phyloP scores from a whole-genome alignment of 1,140 invertebrate species.

The Chionoecetes opilio region DNA sequence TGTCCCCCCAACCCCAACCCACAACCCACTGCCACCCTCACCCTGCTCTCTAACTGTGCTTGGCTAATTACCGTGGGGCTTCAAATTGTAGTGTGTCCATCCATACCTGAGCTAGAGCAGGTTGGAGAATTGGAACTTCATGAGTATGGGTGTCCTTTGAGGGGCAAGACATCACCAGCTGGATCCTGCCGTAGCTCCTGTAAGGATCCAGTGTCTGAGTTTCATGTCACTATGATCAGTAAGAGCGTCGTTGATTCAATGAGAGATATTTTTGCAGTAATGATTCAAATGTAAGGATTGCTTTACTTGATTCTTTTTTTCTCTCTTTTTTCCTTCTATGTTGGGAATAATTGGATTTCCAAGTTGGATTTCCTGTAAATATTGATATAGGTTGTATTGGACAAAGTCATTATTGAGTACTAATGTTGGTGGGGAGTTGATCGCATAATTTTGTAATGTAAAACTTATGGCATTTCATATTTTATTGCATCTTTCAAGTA shows the following conservation, averaged over 20 bases:
- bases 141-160: constrained; percentile 81
- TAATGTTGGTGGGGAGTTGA: background rate
- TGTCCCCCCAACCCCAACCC: constrained; percentile 46
- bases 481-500: no score
- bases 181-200: constrained; percentile 80
- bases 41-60: constrained; percentile 57
- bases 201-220: constrained; percentile 65
- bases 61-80: constrained; percentile 59
- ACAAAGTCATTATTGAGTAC: background rate
- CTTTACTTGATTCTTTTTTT: background rate
- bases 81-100: constrained; percentile 79
- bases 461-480: no score
- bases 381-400: background rate
- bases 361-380: background rate
- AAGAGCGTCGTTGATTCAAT: constrained; percentile 35
- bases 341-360: no score
- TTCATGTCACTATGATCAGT: constrained; percentile 40
- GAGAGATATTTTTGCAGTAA: background rate
- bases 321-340: background rate
- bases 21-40: constrained; percentile 3
- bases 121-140: constrained; percentile 80
- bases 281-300: background rate
- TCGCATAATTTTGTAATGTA: background rate
- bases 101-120: constrained; percentile 81
- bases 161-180: constrained; percentile 76